These are phyloP conservation scores for Hetaerina americana DNA, from an alignment of 1,140 invertebrate genomes.

Conservation along the genomic window DNA sequence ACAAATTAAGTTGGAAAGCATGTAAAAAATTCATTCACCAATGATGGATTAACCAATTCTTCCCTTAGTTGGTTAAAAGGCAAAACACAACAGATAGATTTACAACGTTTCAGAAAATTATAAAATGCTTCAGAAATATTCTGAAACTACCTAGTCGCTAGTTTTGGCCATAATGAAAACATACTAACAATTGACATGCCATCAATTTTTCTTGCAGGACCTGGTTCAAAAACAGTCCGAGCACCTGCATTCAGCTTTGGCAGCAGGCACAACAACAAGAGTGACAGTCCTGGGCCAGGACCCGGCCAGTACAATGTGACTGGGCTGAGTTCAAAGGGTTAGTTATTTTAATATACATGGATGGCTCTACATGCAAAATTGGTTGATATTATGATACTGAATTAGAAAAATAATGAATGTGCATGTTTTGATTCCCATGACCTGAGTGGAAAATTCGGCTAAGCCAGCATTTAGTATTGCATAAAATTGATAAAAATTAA, in stretches of 20 bases:
- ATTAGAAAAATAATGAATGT: background rate
- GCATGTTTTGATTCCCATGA: background rate
- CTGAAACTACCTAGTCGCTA: too few species aligned
- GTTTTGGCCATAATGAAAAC: too few species aligned
- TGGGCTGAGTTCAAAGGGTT: constrained; percentile 67
- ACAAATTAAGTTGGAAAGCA: too few species aligned
- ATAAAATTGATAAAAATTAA: too few species aligned
- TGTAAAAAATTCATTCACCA: too few species aligned
- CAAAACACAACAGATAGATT: too few species aligned
- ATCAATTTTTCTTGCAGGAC: background rate
- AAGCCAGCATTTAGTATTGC: too few species aligned
- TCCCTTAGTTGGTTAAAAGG: too few species aligned
- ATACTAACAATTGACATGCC: too few species aligned
- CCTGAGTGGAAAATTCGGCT: background rate
- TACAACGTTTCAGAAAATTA: too few species aligned
- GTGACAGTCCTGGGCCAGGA: constrained; percentile 55
- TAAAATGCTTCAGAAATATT: too few species aligned
- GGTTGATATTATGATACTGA: background rate
- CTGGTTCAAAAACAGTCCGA: constrained; percentile 47
- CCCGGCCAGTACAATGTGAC: constrained; percentile 77
- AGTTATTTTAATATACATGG: constrained; percentile 18
- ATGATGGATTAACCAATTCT: too few species aligned
- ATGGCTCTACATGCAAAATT: constrained; percentile 1
- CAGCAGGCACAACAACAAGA: constrained; percentile 38
- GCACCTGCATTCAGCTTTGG: constrained; percentile 71